A percentile compares a stretch with the other conserved stretches of the same genome.
These are phyloP conservation scores for Ia io DNA, from an alignment of 2,113 vertebrate species.

Conservation along the genomic window DNA sequence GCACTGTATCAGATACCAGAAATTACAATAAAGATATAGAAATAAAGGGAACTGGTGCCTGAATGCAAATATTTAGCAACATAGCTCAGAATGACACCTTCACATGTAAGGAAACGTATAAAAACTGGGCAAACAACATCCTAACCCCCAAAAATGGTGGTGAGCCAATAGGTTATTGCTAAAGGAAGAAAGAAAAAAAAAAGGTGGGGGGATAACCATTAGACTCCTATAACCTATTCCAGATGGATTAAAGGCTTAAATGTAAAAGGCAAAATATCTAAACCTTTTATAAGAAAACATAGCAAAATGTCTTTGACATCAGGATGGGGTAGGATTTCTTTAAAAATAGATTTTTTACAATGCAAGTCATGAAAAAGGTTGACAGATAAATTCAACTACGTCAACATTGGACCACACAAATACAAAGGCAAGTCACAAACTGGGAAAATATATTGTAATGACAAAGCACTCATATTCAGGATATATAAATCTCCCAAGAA, in stretches of 20 bases:
- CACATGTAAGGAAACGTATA: neutral
- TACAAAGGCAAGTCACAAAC: neutral
- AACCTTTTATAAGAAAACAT: neutral
- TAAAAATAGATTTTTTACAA: neutral
- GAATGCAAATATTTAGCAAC: neutral
- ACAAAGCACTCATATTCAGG: neutral
- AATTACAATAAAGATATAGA: neutral
- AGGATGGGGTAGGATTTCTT: neutral
- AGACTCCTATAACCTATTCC: neutral
- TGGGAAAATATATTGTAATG: neutral
- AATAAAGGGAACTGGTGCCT: neutral
- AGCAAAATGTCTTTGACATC: neutral
- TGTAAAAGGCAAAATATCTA: neutral
- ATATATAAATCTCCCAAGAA: neutral
- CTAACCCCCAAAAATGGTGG: neutral
- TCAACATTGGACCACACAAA: neutral
- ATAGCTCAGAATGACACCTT: neutral
- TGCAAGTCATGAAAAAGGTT: neutral
- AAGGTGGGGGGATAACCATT: neutral
- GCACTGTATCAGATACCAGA: neutral
- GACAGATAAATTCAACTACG: neutral
- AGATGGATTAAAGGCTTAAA: neutral
- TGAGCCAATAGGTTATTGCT: neutral
- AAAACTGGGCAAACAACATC: neutral
- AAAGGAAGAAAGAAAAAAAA: neutral